These are phyloP conservation scores for Apodemia hepburni DNA, from an alignment of 2,888 invertebrate species.

Conservation along the genomic window DNA sequence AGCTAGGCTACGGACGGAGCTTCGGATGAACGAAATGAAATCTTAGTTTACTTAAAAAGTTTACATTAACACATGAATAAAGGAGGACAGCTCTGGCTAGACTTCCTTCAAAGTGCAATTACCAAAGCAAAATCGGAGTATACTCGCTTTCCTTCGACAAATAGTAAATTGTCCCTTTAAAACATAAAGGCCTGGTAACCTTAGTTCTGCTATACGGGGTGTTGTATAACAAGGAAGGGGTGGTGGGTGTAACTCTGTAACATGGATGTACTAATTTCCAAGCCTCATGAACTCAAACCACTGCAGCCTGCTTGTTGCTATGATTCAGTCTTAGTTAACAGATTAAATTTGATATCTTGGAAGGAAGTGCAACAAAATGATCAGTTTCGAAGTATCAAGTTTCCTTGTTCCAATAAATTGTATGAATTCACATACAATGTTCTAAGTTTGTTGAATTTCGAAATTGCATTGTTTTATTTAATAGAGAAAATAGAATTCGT, in stretches of 20 bases:
- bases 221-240: slow-evolving; percentile 23
- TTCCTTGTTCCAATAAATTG: slow-evolving; percentile 3
- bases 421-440: not conserved
- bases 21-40: too few relatives aligned
- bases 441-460: slow-evolving; percentile 16
- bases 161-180: not conserved
- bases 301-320: slow-evolving; percentile 42
- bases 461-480: slow-evolving; percentile 15
- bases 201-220: not conserved
- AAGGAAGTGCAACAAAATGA: slow-evolving; percentile 49
- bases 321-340: slow-evolving; percentile 48
- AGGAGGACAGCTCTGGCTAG: too few relatives aligned
- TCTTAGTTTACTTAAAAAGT: too few relatives aligned
- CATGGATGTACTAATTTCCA: slow-evolving; percentile 60
- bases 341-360: slow-evolving; percentile 40
- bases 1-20: too few relatives aligned
- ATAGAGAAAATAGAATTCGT: too few relatives aligned
- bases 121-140: too few relatives aligned
- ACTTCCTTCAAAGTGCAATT: too few relatives aligned
- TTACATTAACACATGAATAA: too few relatives aligned
- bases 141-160: too few relatives aligned
- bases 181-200: not conserved
- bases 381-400: slow-evolving; percentile 39
- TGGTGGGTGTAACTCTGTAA: slow-evolving; percentile 37
- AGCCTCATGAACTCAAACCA: slow-evolving; percentile 53